A percentile compares a stretch with the other conserved stretches of the same genome.
These are phyloP conservation scores for Drosophila atroscutellata DNA, from an alignment of 2,888 invertebrate species.

Conservation along the genomic window DNA sequence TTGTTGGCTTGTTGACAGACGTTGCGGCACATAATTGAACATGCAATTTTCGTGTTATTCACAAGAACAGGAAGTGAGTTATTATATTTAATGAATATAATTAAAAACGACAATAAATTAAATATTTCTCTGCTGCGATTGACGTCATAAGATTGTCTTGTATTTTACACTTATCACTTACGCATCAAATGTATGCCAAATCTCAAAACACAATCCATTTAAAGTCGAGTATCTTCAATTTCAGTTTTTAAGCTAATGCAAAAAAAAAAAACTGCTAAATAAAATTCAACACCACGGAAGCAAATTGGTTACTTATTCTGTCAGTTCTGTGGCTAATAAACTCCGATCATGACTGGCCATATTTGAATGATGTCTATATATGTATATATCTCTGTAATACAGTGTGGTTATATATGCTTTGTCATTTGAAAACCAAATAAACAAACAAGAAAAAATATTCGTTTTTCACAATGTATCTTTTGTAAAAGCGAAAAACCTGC, in stretches of 20 bases:
- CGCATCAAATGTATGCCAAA: slow-evolving; percentile 17
- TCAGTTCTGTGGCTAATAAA: slow-evolving; percentile 45
- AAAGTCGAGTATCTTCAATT: slow-evolving; percentile 4
- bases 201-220: slow-evolving; percentile 8
- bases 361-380: slow-evolving; percentile 45
- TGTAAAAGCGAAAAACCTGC: slow-evolving; percentile 56
- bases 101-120: slow-evolving; percentile 56
- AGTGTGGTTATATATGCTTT: slow-evolving; percentile 35
- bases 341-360: slow-evolving; percentile 44
- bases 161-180: slow-evolving; percentile 1
- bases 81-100: slow-evolving; percentile 66
- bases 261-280: slow-evolving; percentile 8
- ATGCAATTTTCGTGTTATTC: slow-evolving; percentile 51
- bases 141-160: slow-evolving; percentile 18
- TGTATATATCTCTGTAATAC: slow-evolving; percentile 14
- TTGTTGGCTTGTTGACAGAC: slow-evolving; percentile 74
- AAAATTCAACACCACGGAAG: slow-evolving; percentile 34
- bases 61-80: slow-evolving; percentile 63
- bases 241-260: slow-evolving; percentile 26
- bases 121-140: slow-evolving; percentile 28
- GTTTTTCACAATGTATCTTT: slow-evolving; percentile 42
- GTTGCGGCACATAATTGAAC: slow-evolving; percentile 80
- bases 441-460: slow-evolving; percentile 26
- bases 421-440: slow-evolving; percentile 40
- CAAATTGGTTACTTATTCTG: slow-evolving; percentile 28